A percentile compares a stretch with the other conserved stretches of the same genome.
Evolutionary conservation across 2,797 vertebrate species (phyloP).

Genomic region (Phylloscopus collybita): DNA sequence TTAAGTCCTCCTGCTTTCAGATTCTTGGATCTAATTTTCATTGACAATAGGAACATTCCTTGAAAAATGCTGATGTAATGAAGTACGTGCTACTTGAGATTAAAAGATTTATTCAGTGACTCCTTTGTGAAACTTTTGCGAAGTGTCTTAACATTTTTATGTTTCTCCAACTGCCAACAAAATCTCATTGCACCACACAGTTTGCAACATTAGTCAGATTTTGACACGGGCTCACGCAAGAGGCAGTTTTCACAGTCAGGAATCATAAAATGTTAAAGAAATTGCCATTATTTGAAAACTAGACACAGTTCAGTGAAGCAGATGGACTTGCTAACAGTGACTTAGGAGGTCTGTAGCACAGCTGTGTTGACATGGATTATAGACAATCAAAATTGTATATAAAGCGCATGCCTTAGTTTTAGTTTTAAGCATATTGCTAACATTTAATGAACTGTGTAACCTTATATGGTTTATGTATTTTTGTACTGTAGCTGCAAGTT

Average conservation of each 20-base stretch:
- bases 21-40: conserved; percentile 67
- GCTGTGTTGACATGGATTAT: conserved; percentile 70
- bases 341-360: conserved; percentile 67
- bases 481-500: conserved; percentile 59
- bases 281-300: conserved; percentile 56
- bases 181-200: conserved; percentile 67
- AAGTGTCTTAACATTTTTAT: conserved; percentile 63
- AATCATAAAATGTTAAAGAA: conserved; percentile 59
- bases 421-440: conserved; percentile 70
- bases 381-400: conserved; percentile 74
- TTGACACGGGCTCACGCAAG: conserved; percentile 67
- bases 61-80: conserved; percentile 72
- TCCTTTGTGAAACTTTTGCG: conserved; percentile 49
- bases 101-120: conserved; percentile 65
- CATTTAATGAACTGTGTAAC: conserved; percentile 72
- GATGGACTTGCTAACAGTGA: conserved; percentile 61
- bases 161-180: conserved; percentile 66
- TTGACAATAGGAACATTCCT: conserved; percentile 69
- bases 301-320: conserved; percentile 50
- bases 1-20: conserved; percentile 49
- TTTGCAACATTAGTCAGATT: conserved; percentile 71
- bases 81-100: conserved; percentile 69
- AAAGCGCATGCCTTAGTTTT: conserved; percentile 66
- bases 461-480: conserved; percentile 70
- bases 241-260: conserved; percentile 58